These are phyloP conservation scores for Phenganax stokvisi DNA, from an alignment of 92 coral and sea anemone species.

Conservation along the genomic window DNA sequence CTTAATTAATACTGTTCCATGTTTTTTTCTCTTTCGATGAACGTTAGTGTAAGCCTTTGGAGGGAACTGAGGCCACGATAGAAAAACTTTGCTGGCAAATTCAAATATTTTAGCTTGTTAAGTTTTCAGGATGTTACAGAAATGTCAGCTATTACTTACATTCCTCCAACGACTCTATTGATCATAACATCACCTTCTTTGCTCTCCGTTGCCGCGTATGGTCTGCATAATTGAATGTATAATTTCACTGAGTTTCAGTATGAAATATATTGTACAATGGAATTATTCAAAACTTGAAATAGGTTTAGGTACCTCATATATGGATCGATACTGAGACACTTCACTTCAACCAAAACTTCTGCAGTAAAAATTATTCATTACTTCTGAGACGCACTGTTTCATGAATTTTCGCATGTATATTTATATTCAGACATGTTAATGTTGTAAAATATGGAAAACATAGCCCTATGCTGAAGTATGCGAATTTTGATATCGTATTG, in stretches of 20 bases:
- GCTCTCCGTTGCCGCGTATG: neutral
- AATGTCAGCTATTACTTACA: neutral
- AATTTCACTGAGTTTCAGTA: no score
- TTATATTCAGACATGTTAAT: neutral
- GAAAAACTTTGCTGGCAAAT: neutral
- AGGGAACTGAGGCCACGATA: no score
- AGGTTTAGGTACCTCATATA: conserved; percentile 24
- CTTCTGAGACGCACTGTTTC: neutral
- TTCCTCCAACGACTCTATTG: neutral
- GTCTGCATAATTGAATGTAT: neutral
- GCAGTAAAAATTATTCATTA: neutral
- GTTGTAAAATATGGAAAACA: no score
- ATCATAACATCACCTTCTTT: conserved; percentile 25
- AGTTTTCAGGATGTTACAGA: no score
- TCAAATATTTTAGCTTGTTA: neutral
- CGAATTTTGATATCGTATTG: no score
- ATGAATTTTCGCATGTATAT: neutral
- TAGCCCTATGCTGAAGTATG: no score
- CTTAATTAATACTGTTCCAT: no score
- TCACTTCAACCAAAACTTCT: conserved; percentile 34
- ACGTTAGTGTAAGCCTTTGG: no score
- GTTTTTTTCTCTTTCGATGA: no score
- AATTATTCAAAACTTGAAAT: no score
- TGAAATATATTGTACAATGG: no score
- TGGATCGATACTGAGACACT: conserved; percentile 29